Conservation (phyloP, 2,113 vertebrate genomes). For the Megalops atlanticus region DNA sequence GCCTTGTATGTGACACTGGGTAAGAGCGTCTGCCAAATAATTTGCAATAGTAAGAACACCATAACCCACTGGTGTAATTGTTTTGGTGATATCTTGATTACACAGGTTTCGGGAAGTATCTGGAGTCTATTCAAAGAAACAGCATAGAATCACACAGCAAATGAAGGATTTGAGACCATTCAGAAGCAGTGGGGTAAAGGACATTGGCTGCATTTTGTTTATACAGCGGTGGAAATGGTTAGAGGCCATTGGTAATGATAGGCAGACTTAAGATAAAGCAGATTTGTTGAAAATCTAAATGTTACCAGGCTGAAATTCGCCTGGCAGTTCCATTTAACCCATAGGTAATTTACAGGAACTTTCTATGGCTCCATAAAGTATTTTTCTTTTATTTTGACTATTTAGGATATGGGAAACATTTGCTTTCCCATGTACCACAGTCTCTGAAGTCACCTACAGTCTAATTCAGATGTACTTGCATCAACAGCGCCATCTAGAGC, state of each 20-base stretch:
- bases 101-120: neutral
- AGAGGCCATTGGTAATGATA: neutral
- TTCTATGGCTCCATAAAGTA: slow-evolving; percentile 24
- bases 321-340: slow-evolving; percentile 26
- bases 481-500: slow-evolving; percentile 71
- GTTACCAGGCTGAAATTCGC: neutral
- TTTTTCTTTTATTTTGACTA: neutral
- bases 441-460: neutral
- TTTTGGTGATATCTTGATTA: no score
- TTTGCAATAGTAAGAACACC: neutral
- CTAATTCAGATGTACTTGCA: slow-evolving; percentile 43
- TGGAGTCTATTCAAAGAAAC: no score
- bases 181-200: neutral
- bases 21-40: neutral
- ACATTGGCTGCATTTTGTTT: slow-evolving; percentile 3
- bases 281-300: neutral
- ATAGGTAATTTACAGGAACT: slow-evolving; percentile 18
- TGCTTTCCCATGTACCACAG: neutral
- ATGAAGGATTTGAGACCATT: neutral
- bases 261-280: neutral
- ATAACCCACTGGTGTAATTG: no score
- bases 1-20: no score
- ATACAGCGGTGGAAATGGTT: slow-evolving; percentile 16
- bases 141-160: no score
- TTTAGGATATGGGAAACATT: neutral